These are phyloP conservation scores for Leptoclinus maculatus DNA, from an alignment of 2,797 vertebrate genomes.

Conservation along the genomic window DNA sequence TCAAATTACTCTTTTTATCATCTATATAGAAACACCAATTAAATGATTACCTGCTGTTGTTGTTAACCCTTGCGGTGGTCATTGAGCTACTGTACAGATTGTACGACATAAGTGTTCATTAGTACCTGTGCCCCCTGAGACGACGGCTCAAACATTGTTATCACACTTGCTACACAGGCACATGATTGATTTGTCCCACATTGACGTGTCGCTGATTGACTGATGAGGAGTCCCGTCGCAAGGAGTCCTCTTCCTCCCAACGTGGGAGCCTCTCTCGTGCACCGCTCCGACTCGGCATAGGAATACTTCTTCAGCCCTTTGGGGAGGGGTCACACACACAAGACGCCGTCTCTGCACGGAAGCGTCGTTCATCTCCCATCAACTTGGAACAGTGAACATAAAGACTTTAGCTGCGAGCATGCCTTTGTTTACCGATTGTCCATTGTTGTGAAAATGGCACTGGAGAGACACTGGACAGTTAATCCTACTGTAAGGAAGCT, in stretches of 20 bases:
- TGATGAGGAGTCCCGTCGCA: slow-evolving; percentile 84
- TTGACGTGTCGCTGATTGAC: slow-evolving; percentile 95
- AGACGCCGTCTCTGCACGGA: slow-evolving; percentile 24
- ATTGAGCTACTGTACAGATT: background rate
- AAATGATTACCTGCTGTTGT: background rate
- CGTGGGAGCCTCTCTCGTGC: slow-evolving; percentile 2
- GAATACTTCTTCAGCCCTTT: slow-evolving; percentile 38
- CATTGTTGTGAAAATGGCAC: slow-evolving; percentile 53
- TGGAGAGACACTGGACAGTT: slow-evolving; percentile 59
- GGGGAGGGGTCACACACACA: slow-evolving; percentile 4
- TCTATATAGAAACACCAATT: background rate
- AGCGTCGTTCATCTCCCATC: slow-evolving; percentile 31
- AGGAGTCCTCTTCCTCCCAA: slow-evolving; percentile 27
- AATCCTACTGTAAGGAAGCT: slow-evolving; percentile 43
- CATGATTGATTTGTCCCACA: slow-evolving; percentile 99
- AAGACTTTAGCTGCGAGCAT: slow-evolving; percentile 38
- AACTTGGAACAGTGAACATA: slow-evolving; percentile 45
- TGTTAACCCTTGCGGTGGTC: background rate
- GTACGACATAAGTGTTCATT: background rate
- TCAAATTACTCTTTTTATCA: slow-evolving; percentile 3
- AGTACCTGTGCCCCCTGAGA: slow-evolving; percentile 15
- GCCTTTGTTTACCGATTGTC: slow-evolving; percentile 31
- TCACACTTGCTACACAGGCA: slow-evolving; percentile 88
- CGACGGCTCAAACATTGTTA: slow-evolving; percentile 50
- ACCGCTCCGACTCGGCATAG: slow-evolving; percentile 25